A percentile compares a stretch with the other conserved stretches of the same genome.
phyloP scores from a whole-genome alignment of 2,797 vertebrate species.

The Pangasius larnaudii region DNA sequence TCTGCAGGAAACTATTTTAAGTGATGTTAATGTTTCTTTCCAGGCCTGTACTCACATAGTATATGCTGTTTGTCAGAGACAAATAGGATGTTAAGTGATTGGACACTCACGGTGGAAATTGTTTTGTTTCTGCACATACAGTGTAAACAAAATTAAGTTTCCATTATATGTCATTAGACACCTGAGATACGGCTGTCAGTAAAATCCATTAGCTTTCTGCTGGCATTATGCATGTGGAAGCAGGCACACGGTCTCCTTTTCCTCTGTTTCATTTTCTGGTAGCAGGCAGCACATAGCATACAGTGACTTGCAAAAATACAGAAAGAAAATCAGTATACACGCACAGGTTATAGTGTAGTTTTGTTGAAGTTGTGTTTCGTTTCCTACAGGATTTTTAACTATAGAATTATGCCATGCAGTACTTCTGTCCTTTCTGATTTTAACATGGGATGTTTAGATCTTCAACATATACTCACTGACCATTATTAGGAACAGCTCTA shows the following conservation, averaged over 20 bases:
- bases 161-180: slow-evolving; percentile 40
- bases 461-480: neutral
- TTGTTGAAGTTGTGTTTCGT: neutral
- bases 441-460: neutral
- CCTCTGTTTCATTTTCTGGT: neutral
- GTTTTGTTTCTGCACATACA: neutral
- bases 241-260: neutral
- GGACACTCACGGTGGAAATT: neutral
- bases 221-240: slow-evolving; percentile 11
- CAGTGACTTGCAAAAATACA: slow-evolving; percentile 6
- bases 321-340: too few species aligned
- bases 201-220: slow-evolving; percentile 37
- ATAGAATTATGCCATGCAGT: neutral
- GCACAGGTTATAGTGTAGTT: neutral
- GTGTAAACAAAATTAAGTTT: slow-evolving; percentile 31
- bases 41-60: neutral
- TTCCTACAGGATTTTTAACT: neutral
- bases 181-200: slow-evolving; percentile 12
- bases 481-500: neutral
- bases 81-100: neutral
- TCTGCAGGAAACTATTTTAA: neutral
- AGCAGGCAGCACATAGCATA: neutral
- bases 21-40: neutral
- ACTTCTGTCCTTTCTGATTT: neutral
- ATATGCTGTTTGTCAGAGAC: slow-evolving; percentile 1